These are phyloP conservation scores for Drosophila miranda DNA, from an alignment of 1,140 invertebrate genomes.

Conservation along the genomic window DNA sequence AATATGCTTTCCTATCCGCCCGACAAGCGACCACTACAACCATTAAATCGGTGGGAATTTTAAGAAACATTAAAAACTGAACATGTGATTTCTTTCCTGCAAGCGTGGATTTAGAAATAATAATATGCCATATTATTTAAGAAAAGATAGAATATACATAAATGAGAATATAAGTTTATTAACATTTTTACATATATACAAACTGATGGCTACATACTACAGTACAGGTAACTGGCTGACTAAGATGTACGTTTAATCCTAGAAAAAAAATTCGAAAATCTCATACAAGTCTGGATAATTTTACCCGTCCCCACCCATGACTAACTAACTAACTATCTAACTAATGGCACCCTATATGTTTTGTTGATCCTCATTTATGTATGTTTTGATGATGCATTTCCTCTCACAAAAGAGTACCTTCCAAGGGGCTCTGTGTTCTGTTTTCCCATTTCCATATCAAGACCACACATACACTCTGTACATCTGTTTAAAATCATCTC, in stretches of 20 bases:
- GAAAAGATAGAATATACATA: no score
- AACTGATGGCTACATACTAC: slow-evolving; percentile 50
- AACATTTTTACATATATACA: slow-evolving; percentile 61
- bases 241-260: slow-evolving; percentile 29
- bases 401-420: background rate
- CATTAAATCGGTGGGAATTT: no score
- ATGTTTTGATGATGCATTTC: background rate
- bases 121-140: no score
- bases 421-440: background rate
- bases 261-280: slow-evolving; percentile 73
- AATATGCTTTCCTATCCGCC: no score
- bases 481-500: slow-evolving; percentile 45
- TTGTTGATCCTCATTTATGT: slow-evolving; percentile 9
- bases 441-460: background rate
- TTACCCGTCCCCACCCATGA: no score
- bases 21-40: no score
- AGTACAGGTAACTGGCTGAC: slow-evolving; percentile 60
- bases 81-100: no score
- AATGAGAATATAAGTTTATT: slow-evolving; percentile 29
- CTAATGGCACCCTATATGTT: background rate
- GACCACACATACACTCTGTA: slow-evolving; percentile 10
- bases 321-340: no score
- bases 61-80: no score
- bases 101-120: no score
- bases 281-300: slow-evolving; percentile 31